phyloP scores from a whole-genome alignment of 2,888 invertebrate genomes.

The Acleris laterana region DNA sequence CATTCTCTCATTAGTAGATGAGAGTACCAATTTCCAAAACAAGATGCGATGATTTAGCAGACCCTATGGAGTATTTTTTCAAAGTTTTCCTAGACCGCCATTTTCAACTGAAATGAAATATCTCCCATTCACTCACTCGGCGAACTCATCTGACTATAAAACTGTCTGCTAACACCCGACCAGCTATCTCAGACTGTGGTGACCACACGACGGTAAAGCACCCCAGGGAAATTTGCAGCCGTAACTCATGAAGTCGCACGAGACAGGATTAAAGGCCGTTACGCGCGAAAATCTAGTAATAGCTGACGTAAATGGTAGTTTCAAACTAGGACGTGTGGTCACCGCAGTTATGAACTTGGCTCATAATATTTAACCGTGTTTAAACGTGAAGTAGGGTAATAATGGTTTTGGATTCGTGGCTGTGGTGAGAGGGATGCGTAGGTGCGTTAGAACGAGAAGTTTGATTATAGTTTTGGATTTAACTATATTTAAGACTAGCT shows the following conservation, averaged over 20 bases:
- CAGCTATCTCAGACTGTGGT: constrained; percentile 8
- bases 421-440: no score
- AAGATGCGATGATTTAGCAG: neutral
- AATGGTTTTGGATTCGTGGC: neutral
- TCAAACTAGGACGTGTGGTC: constrained; percentile 23
- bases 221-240: constrained; percentile 30
- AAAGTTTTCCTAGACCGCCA: neutral
- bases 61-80: neutral
- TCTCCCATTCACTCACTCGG: neutral
- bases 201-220: constrained; percentile 16
- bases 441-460: no score
- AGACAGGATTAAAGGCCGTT: constrained; percentile 32
- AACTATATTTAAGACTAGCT: no score
- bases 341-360: constrained; percentile 15
- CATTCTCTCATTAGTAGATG: no score
- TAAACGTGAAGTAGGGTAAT: neutral
- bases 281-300: constrained; percentile 32
- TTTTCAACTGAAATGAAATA: neutral
- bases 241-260: constrained; percentile 23
- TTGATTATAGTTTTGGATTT: no score
- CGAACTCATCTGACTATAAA: constrained; percentile 10
- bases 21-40: no score
- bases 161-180: constrained; percentile 6
- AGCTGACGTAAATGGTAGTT: constrained; percentile 24
- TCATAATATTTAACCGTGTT: constrained; percentile 7